Evolutionary conservation across 2,113 vertebrate genomes (phyloP), one percentile per base, ranked within the genome.

Genomic region (Trinectes maculatus): DNA sequence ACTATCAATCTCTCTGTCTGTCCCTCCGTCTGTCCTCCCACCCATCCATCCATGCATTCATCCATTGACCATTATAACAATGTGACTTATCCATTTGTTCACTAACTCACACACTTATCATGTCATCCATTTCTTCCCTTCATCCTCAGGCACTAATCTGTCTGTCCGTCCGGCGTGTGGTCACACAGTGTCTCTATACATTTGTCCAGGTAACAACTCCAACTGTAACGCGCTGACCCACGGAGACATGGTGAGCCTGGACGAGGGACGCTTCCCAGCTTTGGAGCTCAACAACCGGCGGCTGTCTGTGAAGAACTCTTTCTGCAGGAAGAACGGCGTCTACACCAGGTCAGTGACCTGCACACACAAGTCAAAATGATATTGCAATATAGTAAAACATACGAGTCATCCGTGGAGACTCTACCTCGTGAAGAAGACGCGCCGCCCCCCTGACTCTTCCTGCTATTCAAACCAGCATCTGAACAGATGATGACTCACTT

Each of bases 271-370:
- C 5, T 99, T 99, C 71, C 96, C 98, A 0, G 94, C 97, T 3
- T 89, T 99, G 88, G 98, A 99, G 52, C 95, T 99, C 73, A 98
- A 98, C 93, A 98, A 96, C 91, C 94, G 98, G 0, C 91, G 96
- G 2, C 94, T 99, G 47, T 99, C 98, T 0, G 94, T 99, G 80
- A 99, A 99, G 79, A 98, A 98, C 76, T 98, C 97, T 40, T 98
- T 99, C 92, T 98, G 96, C 87, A 72, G 98, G 8, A 98, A 98
- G 89, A 99, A 98, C 0, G 97, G 97, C 55, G 93, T 99, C 77
- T 98, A 99, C 52, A 98, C 97, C 85, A 95, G 98, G 98, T 97
- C 89, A 37, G 89, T 49, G 22, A 25, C 24, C 36, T 0, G 0
- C 19, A 3, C 26, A 0, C 47, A 55, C 51, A 57, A 54, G 34